Percentiles rank a stretch among this genome's conserved stretches.
Conservation (phyloP, 2,888 invertebrate species). For the Laspeyria flexula region DNA sequence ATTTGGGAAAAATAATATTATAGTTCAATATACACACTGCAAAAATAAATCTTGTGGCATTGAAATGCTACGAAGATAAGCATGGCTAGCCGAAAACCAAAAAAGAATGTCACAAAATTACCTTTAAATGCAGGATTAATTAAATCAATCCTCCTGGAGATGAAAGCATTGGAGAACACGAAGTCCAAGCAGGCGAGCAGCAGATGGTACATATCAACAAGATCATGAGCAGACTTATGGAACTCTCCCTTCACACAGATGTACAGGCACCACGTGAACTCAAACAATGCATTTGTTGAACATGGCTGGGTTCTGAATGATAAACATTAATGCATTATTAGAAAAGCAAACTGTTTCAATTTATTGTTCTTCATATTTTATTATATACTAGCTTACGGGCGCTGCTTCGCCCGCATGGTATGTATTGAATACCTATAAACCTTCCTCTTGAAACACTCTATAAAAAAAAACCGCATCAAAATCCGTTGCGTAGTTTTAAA, state of each 20-base stretch:
- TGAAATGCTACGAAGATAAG: no score
- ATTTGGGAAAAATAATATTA: no score
- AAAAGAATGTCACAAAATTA: slow-evolving; percentile 58
- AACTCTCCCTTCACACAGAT: slow-evolving; percentile 95
- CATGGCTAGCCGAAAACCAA: no score
- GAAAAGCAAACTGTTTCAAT: neutral
- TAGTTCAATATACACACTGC: no score
- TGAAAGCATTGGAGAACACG: slow-evolving; percentile 94
- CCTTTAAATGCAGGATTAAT: slow-evolving; percentile 94
- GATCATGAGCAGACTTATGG: slow-evolving; percentile 94
- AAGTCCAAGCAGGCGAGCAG: slow-evolving; percentile 96
- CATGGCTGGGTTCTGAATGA: slow-evolving; percentile 89
- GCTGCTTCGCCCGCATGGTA: no score
- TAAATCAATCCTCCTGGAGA: slow-evolving; percentile 92
- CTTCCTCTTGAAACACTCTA: no score
- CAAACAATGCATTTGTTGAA: slow-evolving; percentile 93
- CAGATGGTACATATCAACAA: slow-evolving; percentile 97
- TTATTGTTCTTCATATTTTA: no score
- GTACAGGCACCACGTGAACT: slow-evolving; percentile 97
- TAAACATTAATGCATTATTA: slow-evolving; percentile 5
- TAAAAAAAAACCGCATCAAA: no score
- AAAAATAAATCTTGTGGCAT: no score
- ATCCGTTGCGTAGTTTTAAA: no score
- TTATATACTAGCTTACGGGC: no score
- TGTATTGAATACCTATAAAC: no score